Percentiles rank a stretch among this genome's conserved stretches.
Evolutionary conservation across 1,140 invertebrate species (phyloP).

Genomic region (Gyrodactylus bullatarudis): DNA sequence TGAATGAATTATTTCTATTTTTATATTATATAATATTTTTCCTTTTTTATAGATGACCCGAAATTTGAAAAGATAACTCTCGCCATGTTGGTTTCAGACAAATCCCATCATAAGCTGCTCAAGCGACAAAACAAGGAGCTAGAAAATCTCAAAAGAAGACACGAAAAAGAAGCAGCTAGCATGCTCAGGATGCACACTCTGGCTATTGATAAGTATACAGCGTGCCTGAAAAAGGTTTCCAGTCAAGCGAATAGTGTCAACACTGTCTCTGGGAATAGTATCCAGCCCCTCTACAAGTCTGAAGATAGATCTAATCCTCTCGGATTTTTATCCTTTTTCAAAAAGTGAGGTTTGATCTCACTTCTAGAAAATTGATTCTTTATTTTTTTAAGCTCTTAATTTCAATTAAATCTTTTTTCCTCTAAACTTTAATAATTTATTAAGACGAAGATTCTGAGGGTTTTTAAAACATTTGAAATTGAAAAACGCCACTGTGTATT

Average conservation of each 20-base stretch:
- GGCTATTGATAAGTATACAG: slow-evolving; percentile 13
- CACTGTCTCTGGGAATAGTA: too few species aligned
- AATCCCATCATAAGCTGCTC: slow-evolving; percentile 61
- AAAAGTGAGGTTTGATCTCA: too few species aligned
- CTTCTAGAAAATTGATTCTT: too few species aligned
- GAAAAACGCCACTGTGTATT: too few species aligned
- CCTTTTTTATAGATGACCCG: slow-evolving; percentile 8
- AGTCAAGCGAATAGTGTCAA: too few species aligned
- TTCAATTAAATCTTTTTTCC: too few species aligned
- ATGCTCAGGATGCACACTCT: slow-evolving; percentile 71
- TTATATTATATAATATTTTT: neutral
- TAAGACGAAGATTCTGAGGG: too few species aligned
- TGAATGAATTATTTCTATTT: neutral
- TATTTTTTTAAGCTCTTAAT: too few species aligned
- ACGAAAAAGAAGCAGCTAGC: slow-evolving; percentile 54
- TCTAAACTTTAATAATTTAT: too few species aligned
- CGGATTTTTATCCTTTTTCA: neutral
- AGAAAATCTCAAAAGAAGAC: slow-evolving; percentile 54
- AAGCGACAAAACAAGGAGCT: slow-evolving; percentile 82
- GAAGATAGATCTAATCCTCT: too few species aligned
- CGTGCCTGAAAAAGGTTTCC: neutral
- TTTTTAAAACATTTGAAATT: too few species aligned
- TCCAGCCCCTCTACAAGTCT: too few species aligned
- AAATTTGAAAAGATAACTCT: slow-evolving; percentile 56
- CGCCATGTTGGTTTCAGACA: slow-evolving; percentile 54